These are phyloP conservation scores for Spizaetus ornatus DNA, from an alignment of 2,113 vertebrate species.

Conservation along the genomic window DNA sequence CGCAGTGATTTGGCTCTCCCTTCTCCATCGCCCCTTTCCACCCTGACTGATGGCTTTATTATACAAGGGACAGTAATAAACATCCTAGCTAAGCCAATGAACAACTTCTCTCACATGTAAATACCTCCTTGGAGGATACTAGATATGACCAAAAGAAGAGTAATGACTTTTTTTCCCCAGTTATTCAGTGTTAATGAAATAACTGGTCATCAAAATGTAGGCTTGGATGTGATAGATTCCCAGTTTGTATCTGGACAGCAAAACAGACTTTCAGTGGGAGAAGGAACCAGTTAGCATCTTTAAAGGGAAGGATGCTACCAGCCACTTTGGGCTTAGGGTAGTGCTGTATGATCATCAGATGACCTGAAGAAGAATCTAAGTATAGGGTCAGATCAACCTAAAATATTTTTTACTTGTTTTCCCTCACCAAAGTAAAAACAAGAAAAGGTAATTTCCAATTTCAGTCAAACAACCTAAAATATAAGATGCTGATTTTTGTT, in stretches of 20 bases:
- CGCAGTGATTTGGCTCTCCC: not conserved
- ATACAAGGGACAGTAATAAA: conserved; percentile 24
- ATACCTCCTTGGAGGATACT: conserved; percentile 20
- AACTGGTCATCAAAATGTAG: not conserved
- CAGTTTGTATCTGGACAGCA: not conserved
- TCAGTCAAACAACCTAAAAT: not conserved
- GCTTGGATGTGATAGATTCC: not conserved
- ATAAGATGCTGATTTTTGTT: not conserved
- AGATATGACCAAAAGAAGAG: not conserved
- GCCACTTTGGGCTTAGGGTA: not conserved
- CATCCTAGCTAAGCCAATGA: conserved; percentile 5
- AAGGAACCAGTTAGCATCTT: not conserved
- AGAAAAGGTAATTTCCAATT: not conserved
- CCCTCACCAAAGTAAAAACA: not conserved
- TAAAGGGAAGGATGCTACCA: not conserved
- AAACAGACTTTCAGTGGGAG: not conserved
- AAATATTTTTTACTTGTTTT: not conserved
- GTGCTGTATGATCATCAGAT: not conserved
- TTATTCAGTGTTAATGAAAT: conserved; percentile 3
- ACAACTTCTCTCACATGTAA: not conserved
- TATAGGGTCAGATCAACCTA: not conserved
- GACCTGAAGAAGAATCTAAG: not conserved
- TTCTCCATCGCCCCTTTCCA: not conserved
- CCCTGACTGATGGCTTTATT: conserved; percentile 24
- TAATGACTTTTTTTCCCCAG: not conserved